Conservation (phyloP, 1,140 invertebrate species). For the Brachionus rubens region DNA sequence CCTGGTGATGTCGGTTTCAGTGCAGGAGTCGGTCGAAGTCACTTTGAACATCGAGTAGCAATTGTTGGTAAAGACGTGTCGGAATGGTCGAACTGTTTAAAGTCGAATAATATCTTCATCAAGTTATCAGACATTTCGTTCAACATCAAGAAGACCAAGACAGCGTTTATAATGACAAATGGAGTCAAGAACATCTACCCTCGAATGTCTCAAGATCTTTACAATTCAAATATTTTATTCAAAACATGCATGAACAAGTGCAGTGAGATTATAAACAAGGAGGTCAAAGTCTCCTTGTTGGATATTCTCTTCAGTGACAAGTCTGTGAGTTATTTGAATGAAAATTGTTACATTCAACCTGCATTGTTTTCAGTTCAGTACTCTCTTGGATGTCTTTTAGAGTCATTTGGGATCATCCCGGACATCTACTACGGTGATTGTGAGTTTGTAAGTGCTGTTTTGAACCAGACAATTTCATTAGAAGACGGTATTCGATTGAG, state of each 20-base stretch:
- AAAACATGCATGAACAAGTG: not conserved
- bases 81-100: not conserved
- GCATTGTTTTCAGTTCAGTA: not conserved
- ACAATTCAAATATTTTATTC: constrained; percentile 9
- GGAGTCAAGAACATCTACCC: not conserved
- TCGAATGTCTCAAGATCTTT: not conserved
- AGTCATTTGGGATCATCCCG: not conserved
- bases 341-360: not conserved
- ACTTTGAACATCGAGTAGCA: not conserved
- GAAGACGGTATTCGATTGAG: not conserved
- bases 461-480: not conserved
- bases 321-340: not conserved
- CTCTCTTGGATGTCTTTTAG: not conserved
- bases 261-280: not conserved
- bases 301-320: not conserved
- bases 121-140: not conserved
- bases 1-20: not conserved
- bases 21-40: not conserved
- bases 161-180: not conserved
- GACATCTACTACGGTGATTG: not conserved
- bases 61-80: not conserved
- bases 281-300: not conserved
- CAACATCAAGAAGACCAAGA: not conserved
- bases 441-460: constrained; percentile 4
- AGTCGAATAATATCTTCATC: not conserved